phyloP scores from a whole-genome alignment of 92 coral and sea anemone genomes.

The Heliopora coerulea region DNA sequence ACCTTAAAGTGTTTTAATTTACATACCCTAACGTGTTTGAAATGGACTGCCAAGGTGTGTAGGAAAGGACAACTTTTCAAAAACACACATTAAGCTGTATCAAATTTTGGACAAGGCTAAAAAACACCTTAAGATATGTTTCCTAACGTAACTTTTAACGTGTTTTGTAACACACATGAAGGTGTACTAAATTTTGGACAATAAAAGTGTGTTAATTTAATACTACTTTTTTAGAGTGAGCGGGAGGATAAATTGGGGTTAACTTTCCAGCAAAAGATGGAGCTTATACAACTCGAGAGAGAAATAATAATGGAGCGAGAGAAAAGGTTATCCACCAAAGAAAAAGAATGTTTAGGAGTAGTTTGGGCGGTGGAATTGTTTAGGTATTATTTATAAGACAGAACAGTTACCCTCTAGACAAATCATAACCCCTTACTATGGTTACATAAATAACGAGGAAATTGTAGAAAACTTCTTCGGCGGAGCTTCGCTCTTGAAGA shows the following conservation, averaged over 20 bases:
- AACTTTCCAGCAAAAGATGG: constrained; percentile 19
- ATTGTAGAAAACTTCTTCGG: constrained; percentile 47
- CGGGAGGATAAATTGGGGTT: not conserved
- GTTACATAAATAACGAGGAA: constrained; percentile 47
- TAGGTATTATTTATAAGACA: constrained; percentile 47
- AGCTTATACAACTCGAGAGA: constrained; percentile 31
- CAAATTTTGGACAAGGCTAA: no score
- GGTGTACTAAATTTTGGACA: not conserved
- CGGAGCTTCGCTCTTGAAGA: constrained; percentile 59
- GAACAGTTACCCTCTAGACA: constrained; percentile 46
- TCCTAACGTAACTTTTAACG: no score
- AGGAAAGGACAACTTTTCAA: no score
- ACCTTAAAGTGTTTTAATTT: no score
- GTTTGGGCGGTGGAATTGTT: constrained; percentile 54
- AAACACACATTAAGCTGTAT: no score
- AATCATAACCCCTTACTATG: constrained; percentile 60
- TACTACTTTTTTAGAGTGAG: no score
- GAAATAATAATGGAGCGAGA: constrained; percentile 13
- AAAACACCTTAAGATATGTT: no score
- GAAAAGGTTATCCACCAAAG: constrained; percentile 33
- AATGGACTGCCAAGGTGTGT: no score
- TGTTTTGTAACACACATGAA: no score
- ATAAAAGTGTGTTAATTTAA: not conserved
- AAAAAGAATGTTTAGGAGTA: constrained; percentile 51
- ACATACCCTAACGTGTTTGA: no score